Evolutionary conservation across 2,113 vertebrate species (phyloP).

Genomic region (Taxidea taxus): DNA sequence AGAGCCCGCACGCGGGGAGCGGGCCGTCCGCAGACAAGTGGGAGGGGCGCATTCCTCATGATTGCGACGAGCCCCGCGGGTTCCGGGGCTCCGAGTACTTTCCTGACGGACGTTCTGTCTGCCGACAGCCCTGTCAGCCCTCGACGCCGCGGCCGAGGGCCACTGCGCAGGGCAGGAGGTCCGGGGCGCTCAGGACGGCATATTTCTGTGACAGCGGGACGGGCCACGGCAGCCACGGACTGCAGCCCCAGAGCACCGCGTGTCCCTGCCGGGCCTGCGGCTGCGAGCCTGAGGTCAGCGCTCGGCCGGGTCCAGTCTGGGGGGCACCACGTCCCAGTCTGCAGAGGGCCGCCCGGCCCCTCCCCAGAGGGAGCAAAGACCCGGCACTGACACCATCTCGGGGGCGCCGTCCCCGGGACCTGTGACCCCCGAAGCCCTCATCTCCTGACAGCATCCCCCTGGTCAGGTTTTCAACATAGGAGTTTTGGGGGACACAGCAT

Average conservation of each 20-base stretch:
- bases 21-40: background rate
- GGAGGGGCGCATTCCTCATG: background rate
- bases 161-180: too few species aligned
- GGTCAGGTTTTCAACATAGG: background rate
- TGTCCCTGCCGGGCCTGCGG: background rate
- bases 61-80: background rate
- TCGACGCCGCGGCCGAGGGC: rapidly evolving
- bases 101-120: too few species aligned
- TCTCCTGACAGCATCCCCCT: background rate
- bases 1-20: background rate
- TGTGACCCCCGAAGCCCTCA: background rate
- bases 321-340: too few species aligned
- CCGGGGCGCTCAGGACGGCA: rapidly evolving
- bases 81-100: background rate
- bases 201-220: rapidly evolving
- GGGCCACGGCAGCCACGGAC: background rate
- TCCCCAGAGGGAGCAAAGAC: too few species aligned
- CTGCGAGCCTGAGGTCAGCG: background rate
- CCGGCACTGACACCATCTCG: rapidly evolving
- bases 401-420: background rate
- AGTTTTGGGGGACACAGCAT: too few species aligned
- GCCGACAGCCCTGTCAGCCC: too few species aligned
- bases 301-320: background rate
- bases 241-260: rapidly evolving
- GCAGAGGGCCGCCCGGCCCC: background rate